Percentiles rank a stretch among this genome's conserved stretches.
These are phyloP conservation scores for Rotaria socialis DNA, from an alignment of 2,888 invertebrate genomes.

Conservation along the genomic window DNA sequence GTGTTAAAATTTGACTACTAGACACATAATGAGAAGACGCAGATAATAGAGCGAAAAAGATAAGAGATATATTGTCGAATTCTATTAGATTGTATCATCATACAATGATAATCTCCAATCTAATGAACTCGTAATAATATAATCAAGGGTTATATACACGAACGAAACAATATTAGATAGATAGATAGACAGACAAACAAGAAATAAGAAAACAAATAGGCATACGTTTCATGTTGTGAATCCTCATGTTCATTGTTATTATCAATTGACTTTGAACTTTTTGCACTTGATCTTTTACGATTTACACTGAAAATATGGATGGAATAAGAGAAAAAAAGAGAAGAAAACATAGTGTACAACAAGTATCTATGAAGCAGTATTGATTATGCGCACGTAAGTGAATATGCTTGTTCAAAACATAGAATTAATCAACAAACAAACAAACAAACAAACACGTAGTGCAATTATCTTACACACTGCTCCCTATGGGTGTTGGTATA, in stretches of 20 bases:
- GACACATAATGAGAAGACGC: not conserved
- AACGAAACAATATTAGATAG: not conserved
- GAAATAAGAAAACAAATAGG: not conserved
- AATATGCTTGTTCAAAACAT: not conserved
- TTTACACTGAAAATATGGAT: not conserved
- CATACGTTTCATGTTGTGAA: not conserved
- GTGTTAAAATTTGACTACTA: no score
- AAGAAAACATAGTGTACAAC: no score
- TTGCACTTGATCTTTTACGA: not conserved
- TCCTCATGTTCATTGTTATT: not conserved
- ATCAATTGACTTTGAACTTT: not conserved
- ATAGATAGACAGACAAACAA: not conserved
- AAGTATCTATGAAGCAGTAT: not conserved
- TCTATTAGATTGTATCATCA: not conserved
- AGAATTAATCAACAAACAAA: not conserved
- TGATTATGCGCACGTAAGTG: not conserved
- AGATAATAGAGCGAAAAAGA: not conserved
- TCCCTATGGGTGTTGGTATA: not conserved
- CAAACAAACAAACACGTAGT: not conserved
- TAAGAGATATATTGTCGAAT: not conserved
- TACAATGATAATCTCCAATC: not conserved
- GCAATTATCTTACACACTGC: not conserved
- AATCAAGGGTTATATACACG: not conserved
- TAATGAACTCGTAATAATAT: not conserved
- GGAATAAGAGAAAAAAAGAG: not conserved